Percentiles rank a stretch among this genome's conserved stretches.
These are phyloP conservation scores for Australoheros facetus DNA, from an alignment of 2,797 vertebrate genomes.

Conservation along the genomic window DNA sequence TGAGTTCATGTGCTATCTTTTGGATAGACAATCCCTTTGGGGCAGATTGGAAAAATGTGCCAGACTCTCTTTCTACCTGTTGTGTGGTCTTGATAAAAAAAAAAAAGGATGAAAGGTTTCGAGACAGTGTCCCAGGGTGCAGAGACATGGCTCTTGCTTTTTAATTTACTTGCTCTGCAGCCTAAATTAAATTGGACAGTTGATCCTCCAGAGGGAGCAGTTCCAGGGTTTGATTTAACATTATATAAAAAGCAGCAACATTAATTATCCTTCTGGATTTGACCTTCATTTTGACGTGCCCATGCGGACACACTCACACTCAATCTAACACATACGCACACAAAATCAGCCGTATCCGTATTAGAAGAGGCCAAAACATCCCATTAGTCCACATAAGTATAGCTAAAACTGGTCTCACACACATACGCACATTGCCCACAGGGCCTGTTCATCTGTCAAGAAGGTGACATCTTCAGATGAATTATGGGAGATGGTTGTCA, in stretches of 20 bases:
- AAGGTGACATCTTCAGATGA: constrained; percentile 77
- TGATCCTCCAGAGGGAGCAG: constrained; percentile 71
- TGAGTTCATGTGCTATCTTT: constrained; percentile 23
- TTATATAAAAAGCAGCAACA: constrained; percentile 70
- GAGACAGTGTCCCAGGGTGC: constrained; percentile 51
- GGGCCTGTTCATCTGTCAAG: constrained; percentile 73
- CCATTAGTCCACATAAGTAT: constrained; percentile 24
- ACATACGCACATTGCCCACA: constrained; percentile 41
- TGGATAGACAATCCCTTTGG: constrained; percentile 16
- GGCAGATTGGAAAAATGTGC: constrained; percentile 28
- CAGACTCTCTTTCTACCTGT: constrained; percentile 47
- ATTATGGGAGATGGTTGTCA: constrained; percentile 76
- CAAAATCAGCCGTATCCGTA: constrained; percentile 11
- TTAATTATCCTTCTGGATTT: constrained; percentile 79
- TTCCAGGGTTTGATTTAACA: constrained; percentile 77
- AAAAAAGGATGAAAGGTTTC: constrained; percentile 38
- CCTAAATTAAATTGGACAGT: constrained; percentile 76
- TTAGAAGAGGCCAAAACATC: constrained; percentile 21
- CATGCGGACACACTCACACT: constrained; percentile 4
- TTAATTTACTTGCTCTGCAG: constrained; percentile 70
- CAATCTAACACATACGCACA: constrained; percentile 5
- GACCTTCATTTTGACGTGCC: constrained; percentile 76
- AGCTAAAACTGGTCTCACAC: constrained; percentile 17
- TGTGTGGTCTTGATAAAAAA: constrained; percentile 44
- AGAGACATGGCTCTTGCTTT: constrained; percentile 55